Percentiles rank a stretch among this genome's conserved stretches.
phyloP scores from a whole-genome alignment of 2,888 invertebrate genomes.

The Metellina segmentata region DNA sequence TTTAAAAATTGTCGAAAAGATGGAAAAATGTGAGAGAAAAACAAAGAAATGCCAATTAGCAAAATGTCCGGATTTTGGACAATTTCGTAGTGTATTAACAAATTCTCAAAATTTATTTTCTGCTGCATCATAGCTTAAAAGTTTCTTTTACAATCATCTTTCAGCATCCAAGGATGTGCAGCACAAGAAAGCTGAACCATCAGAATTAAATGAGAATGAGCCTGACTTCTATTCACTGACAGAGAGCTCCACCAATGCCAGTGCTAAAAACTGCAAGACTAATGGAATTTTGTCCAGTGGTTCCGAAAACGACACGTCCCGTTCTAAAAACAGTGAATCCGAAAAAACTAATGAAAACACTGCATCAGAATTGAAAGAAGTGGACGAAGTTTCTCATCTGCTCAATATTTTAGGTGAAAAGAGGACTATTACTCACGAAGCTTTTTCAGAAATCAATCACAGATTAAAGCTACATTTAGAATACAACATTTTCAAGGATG shows the following conservation, averaged over 20 bases:
- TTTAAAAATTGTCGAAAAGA: no score
- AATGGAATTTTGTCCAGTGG: constrained; percentile 40
- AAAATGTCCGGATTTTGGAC: no score
- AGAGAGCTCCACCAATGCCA: constrained; percentile 24
- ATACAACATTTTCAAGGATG: constrained; percentile 57
- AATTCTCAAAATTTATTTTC: no score
- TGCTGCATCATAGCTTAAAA: no score
- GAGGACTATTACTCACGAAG: constrained; percentile 44
- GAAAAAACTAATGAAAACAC: background rate
- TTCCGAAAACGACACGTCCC: constrained; percentile 58
- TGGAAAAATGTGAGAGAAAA: no score
- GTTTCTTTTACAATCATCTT: no score
- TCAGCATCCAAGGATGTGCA: background rate
- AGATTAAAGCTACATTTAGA: constrained; percentile 68
- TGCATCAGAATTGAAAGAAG: background rate
- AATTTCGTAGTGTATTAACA: no score
- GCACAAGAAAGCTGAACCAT: background rate
- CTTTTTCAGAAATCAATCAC: constrained; percentile 67
- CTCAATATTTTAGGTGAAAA: constrained; percentile 62
- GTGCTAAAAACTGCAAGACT: constrained; percentile 5
- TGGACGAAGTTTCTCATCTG: constrained; percentile 45
- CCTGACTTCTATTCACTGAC: constrained; percentile 55
- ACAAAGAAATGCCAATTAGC: no score
- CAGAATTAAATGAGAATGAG: constrained; percentile 17
- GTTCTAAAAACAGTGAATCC: constrained; percentile 25